These are phyloP conservation scores for Eciton burchellii DNA, from an alignment of 1,140 invertebrate species.

Conservation along the genomic window DNA sequence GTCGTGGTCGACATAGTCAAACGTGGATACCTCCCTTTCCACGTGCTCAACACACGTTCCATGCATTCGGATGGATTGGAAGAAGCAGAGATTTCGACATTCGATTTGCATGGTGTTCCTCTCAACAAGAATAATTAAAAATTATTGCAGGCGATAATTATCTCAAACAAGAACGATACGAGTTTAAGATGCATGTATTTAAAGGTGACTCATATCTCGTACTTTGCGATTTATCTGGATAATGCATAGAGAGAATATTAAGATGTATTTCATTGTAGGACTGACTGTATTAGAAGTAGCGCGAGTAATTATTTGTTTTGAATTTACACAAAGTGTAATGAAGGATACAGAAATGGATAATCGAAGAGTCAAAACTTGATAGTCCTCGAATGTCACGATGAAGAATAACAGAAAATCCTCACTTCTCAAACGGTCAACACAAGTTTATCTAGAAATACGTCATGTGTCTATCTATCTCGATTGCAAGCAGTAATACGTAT, in stretches of 20 bases:
- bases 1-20: conserved; percentile 68
- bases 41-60: conserved; percentile 50
- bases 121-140: not conserved
- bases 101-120: not conserved
- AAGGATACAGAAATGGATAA: not conserved
- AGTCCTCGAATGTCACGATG: not conserved
- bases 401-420: not conserved
- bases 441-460: conserved; percentile 24
- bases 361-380: not conserved
- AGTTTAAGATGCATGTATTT: too few species aligned
- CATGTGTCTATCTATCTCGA: conserved; percentile 8
- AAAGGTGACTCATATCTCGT: conserved; percentile 1
- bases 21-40: conserved; percentile 71
- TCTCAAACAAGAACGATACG: not conserved
- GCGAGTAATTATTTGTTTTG: not conserved
- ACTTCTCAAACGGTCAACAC: too few species aligned
- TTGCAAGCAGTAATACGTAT: not conserved
- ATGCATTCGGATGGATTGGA: conserved; percentile 55
- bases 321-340: not conserved
- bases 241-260: too few species aligned
- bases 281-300: not conserved
- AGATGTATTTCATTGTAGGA: not conserved
- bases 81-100: conserved; percentile 2
- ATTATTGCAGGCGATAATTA: not conserved
- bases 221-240: too few species aligned